Evolutionary conservation across 2,113 vertebrate species (phyloP).

Genomic region (Proteles cristata): DNA sequence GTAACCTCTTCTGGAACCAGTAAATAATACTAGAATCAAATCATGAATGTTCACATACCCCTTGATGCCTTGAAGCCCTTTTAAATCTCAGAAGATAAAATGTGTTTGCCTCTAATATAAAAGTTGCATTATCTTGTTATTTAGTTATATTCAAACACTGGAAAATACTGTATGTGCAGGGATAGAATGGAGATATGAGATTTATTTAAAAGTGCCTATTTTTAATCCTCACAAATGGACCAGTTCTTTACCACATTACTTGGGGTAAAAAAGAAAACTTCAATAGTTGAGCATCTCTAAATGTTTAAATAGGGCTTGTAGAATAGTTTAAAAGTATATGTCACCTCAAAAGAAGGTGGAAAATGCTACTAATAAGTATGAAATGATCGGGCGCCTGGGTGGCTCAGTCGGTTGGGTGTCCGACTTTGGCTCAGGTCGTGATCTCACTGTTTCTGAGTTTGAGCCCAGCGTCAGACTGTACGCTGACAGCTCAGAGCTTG

Average conservation of each 20-base stretch:
- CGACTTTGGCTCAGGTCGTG: no score
- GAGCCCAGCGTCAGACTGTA: no score
- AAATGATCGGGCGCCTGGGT: no score
- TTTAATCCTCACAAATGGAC: not conserved
- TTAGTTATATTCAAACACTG: not conserved
- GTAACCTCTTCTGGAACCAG: not conserved
- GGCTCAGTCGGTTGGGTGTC: no score
- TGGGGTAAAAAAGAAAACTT: not conserved
- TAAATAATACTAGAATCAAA: not conserved
- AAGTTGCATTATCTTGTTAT: not conserved
- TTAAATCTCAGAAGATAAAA: not conserved
- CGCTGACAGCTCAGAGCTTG: no score
- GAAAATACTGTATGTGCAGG: not conserved
- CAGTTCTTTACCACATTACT: not conserved
- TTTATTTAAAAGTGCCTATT: not conserved
- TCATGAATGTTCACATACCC: not conserved
- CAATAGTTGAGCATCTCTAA: not conserved
- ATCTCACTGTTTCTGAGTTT: no score
- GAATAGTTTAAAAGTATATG: not conserved
- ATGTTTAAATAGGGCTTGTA: not conserved
- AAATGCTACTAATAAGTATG: not conserved
- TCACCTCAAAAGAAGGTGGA: not conserved
- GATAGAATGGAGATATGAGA: not conserved
- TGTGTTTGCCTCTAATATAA: not conserved
- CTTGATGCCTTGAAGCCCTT: not conserved